These are phyloP conservation scores for Micrasema minimum DNA, from an alignment of 1,140 invertebrate genomes.

Conservation along the genomic window DNA sequence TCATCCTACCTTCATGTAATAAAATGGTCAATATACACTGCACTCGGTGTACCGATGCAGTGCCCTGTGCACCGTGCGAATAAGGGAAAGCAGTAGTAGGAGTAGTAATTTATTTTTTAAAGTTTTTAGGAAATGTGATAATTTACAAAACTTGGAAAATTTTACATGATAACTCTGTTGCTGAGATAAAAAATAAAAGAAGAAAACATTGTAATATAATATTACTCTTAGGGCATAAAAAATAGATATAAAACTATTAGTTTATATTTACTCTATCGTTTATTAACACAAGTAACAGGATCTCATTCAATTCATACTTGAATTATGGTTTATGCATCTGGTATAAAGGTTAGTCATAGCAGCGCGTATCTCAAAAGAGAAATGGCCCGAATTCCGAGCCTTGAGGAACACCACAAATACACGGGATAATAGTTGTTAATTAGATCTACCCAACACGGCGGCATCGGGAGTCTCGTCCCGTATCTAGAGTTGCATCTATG, in stretches of 20 bases:
- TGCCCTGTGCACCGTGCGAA: no score
- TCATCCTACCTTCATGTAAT: no score
- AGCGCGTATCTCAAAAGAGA: background rate
- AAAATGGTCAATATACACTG: no score
- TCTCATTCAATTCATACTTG: background rate
- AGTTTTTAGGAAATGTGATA: no score
- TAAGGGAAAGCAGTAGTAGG: no score
- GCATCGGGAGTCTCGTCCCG: slow-evolving; percentile 4
- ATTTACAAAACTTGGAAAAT: background rate
- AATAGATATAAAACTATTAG: background rate
- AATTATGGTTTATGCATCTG: slow-evolving; percentile 17
- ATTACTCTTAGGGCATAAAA: background rate
- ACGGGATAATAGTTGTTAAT: slow-evolving; percentile 19
- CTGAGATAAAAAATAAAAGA: background rate
- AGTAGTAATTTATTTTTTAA: no score
- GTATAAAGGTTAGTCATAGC: slow-evolving; percentile 20
- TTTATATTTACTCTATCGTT: background rate
- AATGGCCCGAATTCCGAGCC: slow-evolving; percentile 6
- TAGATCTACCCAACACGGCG: slow-evolving; percentile 20
- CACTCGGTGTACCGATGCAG: no score
- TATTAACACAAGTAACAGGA: background rate
- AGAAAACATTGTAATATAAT: background rate
- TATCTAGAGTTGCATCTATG: slow-evolving; percentile 20
- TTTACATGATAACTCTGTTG: background rate
- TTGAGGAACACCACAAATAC: background rate